A percentile compares a stretch with the other conserved stretches of the same genome.
phyloP scores from a whole-genome alignment of 1,140 invertebrate genomes.

The Drosophila nasuta region DNA sequence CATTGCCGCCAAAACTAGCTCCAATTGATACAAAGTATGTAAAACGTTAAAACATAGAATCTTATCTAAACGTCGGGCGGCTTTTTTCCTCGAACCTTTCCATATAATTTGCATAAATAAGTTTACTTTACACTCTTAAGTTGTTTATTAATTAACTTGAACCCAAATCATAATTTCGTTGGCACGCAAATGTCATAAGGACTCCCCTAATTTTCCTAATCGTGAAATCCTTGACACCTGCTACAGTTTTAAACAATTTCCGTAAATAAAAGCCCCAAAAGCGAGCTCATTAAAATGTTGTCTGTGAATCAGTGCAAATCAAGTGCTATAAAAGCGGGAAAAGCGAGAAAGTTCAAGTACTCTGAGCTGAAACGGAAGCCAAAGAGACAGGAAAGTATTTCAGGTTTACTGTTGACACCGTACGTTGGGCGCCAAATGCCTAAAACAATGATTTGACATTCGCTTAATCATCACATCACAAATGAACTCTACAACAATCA shows the following conservation, averaged over 20 bases:
- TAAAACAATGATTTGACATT: not conserved
- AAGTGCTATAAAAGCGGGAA: slow-evolving; percentile 1
- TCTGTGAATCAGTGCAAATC: not conserved
- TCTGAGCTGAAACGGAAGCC: not conserved
- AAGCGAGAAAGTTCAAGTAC: not conserved
- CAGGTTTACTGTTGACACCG: not conserved
- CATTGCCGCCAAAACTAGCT: not conserved
- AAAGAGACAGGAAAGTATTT: too few species aligned
- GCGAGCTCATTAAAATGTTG: not conserved
- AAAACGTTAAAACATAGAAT: too few species aligned
- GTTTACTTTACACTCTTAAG: not conserved
- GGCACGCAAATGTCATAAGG: slow-evolving; percentile 4
- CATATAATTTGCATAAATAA: slow-evolving; percentile 9
- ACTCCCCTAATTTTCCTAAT: not conserved
- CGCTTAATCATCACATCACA: not conserved
- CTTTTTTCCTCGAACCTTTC: not conserved
- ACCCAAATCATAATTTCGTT: not conserved
- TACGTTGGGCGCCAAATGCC: not conserved
- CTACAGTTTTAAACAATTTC: not conserved
- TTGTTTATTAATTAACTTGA: not conserved
- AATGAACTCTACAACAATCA: not conserved
- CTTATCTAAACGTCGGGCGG: too few species aligned
- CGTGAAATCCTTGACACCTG: slow-evolving; percentile 14
- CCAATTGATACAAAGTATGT: not conserved
- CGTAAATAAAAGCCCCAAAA: not conserved